Base-by-base conservation (phyloP, 1,140 invertebrate genomes). In the Trachelipus rathkii region DNA sequence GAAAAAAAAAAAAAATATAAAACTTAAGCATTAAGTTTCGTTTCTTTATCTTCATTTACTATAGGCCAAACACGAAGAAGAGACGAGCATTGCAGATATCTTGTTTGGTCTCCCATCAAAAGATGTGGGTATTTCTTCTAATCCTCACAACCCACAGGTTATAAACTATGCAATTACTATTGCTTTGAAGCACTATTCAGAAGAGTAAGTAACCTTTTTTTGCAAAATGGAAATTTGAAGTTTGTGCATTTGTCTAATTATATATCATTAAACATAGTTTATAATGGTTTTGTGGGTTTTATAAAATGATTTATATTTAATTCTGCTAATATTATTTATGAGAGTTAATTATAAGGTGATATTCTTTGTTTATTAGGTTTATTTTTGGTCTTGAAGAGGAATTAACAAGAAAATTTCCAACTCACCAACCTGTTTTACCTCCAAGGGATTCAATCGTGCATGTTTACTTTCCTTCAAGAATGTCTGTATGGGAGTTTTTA, bases 161-260 rank as follows among this genome's bases (percentile, higher is more conserved):
- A 87, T 98, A 21, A 93, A 94, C 82, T 98, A 92, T 85, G 93
- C 95, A 44, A 87, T 98, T 43, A 97, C 95, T 10, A 87, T 98
- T 82, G 91, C 95, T 82, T 88, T 96, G 33, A 91, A 92, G 82
- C 88, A 92, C 72, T 92, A 93, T 82, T 90, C 96, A 85, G 85
- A 89, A 80, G 86, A 89, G 91, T 95, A 88, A 87, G 86, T 83
- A 21, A 43, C 44, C 9, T 44, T 10, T 50, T 53, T 60, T 7
- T 33, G 33, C 33, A 33, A 33, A 33, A 33, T 3, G 6, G 6
- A 3, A 33, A 33, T 3, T 33, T 33, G 33, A 33, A 33, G 33
- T 33, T 3, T 33, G 33, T 33, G 33, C 33, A 3, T 3, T 33
- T 33, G 6, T 33, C 6, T 33, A n/a, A 33, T 33, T 33, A 33